Evolutionary conservation across 1,140 invertebrate genomes (phyloP).

Genomic region (Diploscapter pachys): DNA sequence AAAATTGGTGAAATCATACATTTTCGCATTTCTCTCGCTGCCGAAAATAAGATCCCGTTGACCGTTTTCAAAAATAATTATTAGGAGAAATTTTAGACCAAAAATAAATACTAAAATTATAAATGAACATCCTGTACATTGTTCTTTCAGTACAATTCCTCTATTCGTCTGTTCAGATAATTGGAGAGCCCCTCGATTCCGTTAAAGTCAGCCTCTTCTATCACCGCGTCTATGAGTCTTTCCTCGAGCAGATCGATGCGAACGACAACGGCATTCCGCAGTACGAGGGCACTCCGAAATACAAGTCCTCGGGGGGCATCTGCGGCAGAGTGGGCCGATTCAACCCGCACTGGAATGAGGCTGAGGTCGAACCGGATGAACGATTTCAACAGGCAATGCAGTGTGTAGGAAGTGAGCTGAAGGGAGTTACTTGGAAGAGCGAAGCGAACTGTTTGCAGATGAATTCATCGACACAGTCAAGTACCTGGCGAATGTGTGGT

Average conservation of each 20-base stretch:
- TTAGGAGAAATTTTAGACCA: too few species aligned
- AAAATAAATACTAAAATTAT: too few species aligned
- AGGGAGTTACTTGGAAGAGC: neutral
- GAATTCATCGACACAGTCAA: constrained; percentile 77
- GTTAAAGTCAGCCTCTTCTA: constrained; percentile 65
- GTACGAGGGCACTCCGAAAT: constrained; percentile 72
- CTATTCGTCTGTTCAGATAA: too few species aligned
- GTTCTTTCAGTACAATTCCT: too few species aligned
- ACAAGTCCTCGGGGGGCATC: constrained; percentile 39
- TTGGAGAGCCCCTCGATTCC: neutral
- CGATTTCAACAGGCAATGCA: constrained; percentile 70
- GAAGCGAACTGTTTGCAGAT: constrained; percentile 31
- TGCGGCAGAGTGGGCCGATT: constrained; percentile 71
- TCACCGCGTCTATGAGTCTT: constrained; percentile 78
- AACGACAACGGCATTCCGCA: constrained; percentile 88
- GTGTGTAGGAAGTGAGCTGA: constrained; percentile 66
- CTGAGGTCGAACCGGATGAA: constrained; percentile 40
- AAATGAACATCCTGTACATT: too few species aligned
- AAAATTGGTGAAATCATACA: too few species aligned
- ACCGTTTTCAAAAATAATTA: too few species aligned
- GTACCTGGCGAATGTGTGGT: constrained; percentile 72
- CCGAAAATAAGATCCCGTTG: too few species aligned
- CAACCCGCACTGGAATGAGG: constrained; percentile 83
- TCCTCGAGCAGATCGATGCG: constrained; percentile 90
- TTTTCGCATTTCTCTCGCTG: too few species aligned